A percentile compares a stretch with the other conserved stretches of the same genome.
phyloP scores from a whole-genome alignment of 1,140 invertebrate species.

The Leucophenga varia region DNA sequence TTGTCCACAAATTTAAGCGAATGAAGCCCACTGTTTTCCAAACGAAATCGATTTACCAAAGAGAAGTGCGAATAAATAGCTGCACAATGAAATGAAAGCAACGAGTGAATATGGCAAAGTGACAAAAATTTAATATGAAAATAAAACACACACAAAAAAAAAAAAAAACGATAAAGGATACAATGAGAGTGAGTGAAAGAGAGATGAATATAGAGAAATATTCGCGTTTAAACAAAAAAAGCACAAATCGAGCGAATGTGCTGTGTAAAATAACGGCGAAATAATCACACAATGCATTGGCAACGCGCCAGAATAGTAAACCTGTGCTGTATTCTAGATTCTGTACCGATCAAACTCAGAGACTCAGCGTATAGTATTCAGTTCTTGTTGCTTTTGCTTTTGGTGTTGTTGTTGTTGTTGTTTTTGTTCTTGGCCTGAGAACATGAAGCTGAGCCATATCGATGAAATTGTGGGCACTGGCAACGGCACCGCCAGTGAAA shows the following conservation, averaged over 20 bases:
- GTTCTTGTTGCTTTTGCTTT: constrained; percentile 30
- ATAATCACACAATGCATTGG: constrained; percentile 55
- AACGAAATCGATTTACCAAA: too few relatives aligned
- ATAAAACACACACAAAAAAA: constrained; percentile 2
- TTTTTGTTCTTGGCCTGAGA: too few relatives aligned
- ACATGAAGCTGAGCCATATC: constrained; percentile 16
- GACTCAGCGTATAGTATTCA: too few relatives aligned
- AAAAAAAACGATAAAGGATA: neutral
- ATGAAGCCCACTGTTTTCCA: too few relatives aligned
- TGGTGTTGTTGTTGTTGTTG: too few relatives aligned
- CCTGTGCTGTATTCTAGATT: too few relatives aligned
- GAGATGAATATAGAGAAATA: too few relatives aligned
- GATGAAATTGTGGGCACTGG: constrained; percentile 39
- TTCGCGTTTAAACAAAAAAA: neutral
- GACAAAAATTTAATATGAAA: constrained; percentile 54
- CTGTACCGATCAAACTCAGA: too few relatives aligned
- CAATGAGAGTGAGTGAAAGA: neutral
- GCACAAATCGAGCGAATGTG: constrained; percentile 21
- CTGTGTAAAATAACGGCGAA: constrained; percentile 50
- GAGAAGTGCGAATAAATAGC: too few relatives aligned
- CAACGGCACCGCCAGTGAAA: constrained; percentile 21
- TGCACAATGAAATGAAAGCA: neutral
- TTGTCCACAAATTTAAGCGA: too few relatives aligned
- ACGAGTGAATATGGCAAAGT: constrained; percentile 43
- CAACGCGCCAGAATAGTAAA: constrained; percentile 32